Evolutionary conservation across 2,797 vertebrate genomes (phyloP), one percentile per base, ranked within the genome.

Genomic region (Cryptoblepharus egeriae): DNA sequence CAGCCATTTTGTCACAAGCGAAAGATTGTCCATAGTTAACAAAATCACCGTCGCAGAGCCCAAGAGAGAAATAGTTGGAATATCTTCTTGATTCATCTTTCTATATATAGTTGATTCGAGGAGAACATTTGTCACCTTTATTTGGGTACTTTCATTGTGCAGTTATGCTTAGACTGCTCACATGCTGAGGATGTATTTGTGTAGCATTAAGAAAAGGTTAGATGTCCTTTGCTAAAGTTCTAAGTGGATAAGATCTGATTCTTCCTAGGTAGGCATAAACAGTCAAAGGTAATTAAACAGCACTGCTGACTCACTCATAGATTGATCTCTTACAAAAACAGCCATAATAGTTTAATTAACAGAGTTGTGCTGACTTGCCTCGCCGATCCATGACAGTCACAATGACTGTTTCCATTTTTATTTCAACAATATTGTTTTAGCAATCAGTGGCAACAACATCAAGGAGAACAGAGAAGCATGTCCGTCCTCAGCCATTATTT

Each of bases 361-460:
- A 75, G 15, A 75, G 79, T 1, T 77, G 9, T 85, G 55, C 22
- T 80, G 57, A 88, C 35, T 88, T 88, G 68, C 24, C 68, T 71
- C 74, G 37, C 45, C 72, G 87, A 28, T 35, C 7, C 32, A 4
- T 73, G 30, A 2, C 16, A 75, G 88, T 85, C 82, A 87, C 81
- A 28, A 82, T 1, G 26, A n/a, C 10, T 72, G 39, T 75, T 76
- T 26, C 80, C 11, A 80, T 77, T 67, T 57, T 74, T 77, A 63
- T 76, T 82, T 90, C 79, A 79, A 86, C 22, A 64, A 4, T 58
- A 82, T 85, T 85, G 2, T 85, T 91, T 91, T 35, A 79, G 7
- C 3, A 86, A 42, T 81, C 2, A 77, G 88, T 71, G 45, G 84
- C 80, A 88, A 84, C 79, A 70, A 49, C 39, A 42, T 42, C 39